These are phyloP conservation scores for Lepus townsendii DNA, from an alignment of 2,797 vertebrate genomes.

Conservation along the genomic window DNA sequence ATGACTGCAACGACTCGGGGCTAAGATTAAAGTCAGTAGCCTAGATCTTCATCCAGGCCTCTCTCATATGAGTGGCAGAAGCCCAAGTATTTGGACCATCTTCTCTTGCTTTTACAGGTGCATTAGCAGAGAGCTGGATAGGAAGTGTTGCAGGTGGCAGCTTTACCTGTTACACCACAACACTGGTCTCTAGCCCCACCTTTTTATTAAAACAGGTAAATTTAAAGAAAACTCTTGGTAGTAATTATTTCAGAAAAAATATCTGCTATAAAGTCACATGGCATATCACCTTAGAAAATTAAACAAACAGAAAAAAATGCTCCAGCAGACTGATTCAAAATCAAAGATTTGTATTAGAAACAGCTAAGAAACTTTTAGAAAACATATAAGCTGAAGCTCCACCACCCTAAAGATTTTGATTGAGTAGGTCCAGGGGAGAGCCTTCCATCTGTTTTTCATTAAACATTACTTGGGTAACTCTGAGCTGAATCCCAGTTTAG, in stretches of 20 bases:
- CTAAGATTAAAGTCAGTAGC: too few relatives aligned
- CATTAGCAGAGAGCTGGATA: too few relatives aligned
- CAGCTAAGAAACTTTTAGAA: not conserved
- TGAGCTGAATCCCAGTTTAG: not conserved
- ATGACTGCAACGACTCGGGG: too few relatives aligned
- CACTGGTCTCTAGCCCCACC: too few relatives aligned
- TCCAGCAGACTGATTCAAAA: conserved; percentile 31
- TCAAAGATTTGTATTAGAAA: conserved; percentile 37
- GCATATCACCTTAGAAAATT: conserved; percentile 6
- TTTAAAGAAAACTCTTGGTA: conserved; percentile 24
- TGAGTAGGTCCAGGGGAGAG: not conserved
- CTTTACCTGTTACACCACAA: too few relatives aligned
- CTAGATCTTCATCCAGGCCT: too few relatives aligned
- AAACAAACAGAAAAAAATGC: conserved; percentile 41
- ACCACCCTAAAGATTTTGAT: not conserved
- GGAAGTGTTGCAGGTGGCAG: too few relatives aligned
- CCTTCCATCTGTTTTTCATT: conserved; percentile 4
- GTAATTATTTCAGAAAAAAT: conserved; percentile 64
- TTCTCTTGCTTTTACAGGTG: too few relatives aligned
- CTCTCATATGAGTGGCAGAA: too few relatives aligned
- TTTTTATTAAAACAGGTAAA: not conserved
- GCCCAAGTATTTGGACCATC: too few relatives aligned
- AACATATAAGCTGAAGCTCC: not conserved
- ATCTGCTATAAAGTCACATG: not conserved
- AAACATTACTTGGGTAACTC: conserved; percentile 8